These are phyloP conservation scores for Miniopterus natalensis DNA, from an alignment of 2,113 vertebrate genomes.

Conservation along the genomic window DNA sequence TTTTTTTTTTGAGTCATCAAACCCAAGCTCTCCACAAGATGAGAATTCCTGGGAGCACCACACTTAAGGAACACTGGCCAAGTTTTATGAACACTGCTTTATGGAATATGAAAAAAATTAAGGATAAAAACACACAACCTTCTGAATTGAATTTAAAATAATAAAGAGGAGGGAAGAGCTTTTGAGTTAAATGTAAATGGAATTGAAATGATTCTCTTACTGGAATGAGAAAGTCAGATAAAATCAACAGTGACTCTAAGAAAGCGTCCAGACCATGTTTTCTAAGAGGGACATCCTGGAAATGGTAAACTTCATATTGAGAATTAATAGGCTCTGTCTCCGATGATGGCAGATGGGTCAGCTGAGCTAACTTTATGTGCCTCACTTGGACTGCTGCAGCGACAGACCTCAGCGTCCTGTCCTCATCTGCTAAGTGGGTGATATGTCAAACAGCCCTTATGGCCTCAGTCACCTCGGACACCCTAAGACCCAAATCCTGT, in stretches of 20 bases:
- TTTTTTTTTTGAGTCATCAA: conserved; percentile 21
- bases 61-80: conserved; percentile 44
- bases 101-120: conserved; percentile 77
- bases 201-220: conserved; percentile 71
- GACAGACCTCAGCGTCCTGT: neutral
- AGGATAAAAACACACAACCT: conserved; percentile 40
- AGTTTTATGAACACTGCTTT: conserved; percentile 61
- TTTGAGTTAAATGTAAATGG: conserved; percentile 75
- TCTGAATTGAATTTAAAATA: conserved; percentile 81
- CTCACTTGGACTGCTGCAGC: neutral
- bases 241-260: conserved; percentile 70
- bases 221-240: conserved; percentile 75
- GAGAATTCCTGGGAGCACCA: conserved; percentile 26
- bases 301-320: neutral
- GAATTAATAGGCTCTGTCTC: conserved; percentile 6
- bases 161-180: conserved; percentile 52
- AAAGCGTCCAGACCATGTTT: conserved; percentile 68
- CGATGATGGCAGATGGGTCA: neutral
- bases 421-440: neutral
- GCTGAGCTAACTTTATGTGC: neutral
- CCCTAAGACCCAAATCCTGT: neutral
- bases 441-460: neutral
- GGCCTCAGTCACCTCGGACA: neutral
- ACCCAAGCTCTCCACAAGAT: neutral
- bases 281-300: conserved; percentile 33